phyloP scores from a whole-genome alignment of 2,888 invertebrate species.

The Hecatera dysodea region DNA sequence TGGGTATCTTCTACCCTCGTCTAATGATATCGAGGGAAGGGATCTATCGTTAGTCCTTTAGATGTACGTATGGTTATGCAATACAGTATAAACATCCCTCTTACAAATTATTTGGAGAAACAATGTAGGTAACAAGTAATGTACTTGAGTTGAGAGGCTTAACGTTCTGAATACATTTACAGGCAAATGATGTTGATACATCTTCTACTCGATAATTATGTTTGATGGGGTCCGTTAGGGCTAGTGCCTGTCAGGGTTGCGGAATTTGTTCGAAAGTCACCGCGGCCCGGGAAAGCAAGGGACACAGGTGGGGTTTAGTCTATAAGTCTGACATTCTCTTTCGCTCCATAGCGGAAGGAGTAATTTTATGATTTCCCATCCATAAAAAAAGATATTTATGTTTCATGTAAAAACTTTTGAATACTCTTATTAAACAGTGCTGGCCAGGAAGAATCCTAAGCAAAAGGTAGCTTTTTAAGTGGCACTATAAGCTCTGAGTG shows the following conservation, averaged over 20 bases:
- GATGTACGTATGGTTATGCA: conserved; percentile 37
- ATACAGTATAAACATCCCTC: conserved; percentile 11
- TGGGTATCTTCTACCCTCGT: conserved; percentile 42
- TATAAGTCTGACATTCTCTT: no score
- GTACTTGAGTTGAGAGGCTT: conserved; percentile 25
- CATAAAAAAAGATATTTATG: no score
- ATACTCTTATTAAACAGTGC: not conserved
- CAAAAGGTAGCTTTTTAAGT: not conserved
- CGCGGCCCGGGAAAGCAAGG: no score
- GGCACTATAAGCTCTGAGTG: conserved; percentile 18
- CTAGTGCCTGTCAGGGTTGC: no score
- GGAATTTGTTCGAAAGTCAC: no score
- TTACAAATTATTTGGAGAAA: conserved; percentile 30
- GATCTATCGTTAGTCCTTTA: conserved; percentile 42
- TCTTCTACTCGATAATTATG: conserved; percentile 8
- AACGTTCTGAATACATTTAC: conserved; percentile 32
- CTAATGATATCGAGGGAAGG: conserved; percentile 45
- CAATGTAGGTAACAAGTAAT: conserved; percentile 8
- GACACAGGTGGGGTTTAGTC: no score
- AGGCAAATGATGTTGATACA: not conserved
- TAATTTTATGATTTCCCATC: no score
- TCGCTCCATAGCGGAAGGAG: no score
- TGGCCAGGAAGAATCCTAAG: not conserved
- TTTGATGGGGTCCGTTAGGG: no score
- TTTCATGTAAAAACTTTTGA: conserved; percentile 1